Percentiles rank a stretch among this genome's conserved stretches.
phyloP scores from a whole-genome alignment of 2,797 vertebrate genomes.

The Loriculus beryllinus region DNA sequence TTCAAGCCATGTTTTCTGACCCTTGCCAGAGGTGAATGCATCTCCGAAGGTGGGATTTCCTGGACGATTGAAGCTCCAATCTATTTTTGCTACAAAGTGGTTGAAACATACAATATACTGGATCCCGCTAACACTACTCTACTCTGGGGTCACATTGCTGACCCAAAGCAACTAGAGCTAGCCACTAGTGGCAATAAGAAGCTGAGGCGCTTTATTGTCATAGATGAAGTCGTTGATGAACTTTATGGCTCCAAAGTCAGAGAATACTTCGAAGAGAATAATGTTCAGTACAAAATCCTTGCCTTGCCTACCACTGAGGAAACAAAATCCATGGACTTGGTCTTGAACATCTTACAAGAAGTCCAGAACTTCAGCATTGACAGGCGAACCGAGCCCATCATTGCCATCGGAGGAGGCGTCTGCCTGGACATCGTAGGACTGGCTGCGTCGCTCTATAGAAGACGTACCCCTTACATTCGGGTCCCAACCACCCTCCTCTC shows the following conservation, averaged over 20 bases:
- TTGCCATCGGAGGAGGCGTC: constrained; percentile 82
- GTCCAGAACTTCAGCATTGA: constrained; percentile 81
- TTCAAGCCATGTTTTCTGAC: background rate
- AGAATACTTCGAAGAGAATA: constrained; percentile 76
- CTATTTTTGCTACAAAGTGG: constrained; percentile 82
- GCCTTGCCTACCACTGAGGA: constrained; percentile 80
- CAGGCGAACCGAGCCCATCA: constrained; percentile 82
- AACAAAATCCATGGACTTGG: constrained; percentile 83
- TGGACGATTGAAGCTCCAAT: constrained; percentile 84
- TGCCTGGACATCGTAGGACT: constrained; percentile 84
- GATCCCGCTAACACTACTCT: constrained; percentile 79
- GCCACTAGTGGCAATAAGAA: constrained; percentile 60
- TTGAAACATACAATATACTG: constrained; percentile 76
- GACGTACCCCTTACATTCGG: constrained; percentile 83
- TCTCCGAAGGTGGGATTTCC: constrained; percentile 69
- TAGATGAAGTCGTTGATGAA: constrained; percentile 79
- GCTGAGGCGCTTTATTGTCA: constrained; percentile 79
- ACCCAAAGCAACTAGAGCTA: constrained; percentile 71
- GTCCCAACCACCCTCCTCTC: constrained; percentile 85
- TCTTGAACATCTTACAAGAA: constrained; percentile 80
- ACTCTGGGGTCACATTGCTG: constrained; percentile 78
- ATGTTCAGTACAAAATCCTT: constrained; percentile 77
- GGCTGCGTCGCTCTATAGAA: constrained; percentile 80
- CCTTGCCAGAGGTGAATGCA: constrained; percentile 72
- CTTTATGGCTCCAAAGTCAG: constrained; percentile 78